Evolutionary conservation across 2,888 invertebrate genomes (phyloP).

Genomic region (Apodemia duryi): DNA sequence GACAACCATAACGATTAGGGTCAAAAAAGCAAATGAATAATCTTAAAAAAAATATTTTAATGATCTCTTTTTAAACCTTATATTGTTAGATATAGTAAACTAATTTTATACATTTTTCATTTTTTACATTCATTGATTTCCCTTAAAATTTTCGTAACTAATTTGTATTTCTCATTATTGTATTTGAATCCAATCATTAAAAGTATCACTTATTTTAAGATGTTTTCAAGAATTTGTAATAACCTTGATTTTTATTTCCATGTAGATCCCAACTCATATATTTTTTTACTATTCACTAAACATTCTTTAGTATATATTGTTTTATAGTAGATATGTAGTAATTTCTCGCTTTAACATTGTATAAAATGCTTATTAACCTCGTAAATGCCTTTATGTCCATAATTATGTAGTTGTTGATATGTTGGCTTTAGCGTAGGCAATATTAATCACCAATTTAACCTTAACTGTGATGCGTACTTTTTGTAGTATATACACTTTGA

Average conservation of each 20-base stretch:
- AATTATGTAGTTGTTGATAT: slow-evolving; percentile 32
- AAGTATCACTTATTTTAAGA: slow-evolving; percentile 8
- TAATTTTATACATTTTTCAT: background rate
- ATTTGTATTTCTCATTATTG: background rate
- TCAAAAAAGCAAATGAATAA: background rate
- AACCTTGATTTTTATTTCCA: background rate
- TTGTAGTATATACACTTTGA: slow-evolving; percentile 36
- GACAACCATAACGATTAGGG: background rate
- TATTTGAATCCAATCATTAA: background rate
- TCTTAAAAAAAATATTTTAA: background rate
- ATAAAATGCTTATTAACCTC: slow-evolving; percentile 21
- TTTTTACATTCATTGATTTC: background rate
- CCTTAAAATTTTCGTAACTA: background rate
- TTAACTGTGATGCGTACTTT: slow-evolving; percentile 75
- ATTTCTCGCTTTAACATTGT: slow-evolving; percentile 11
- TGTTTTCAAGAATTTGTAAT: slow-evolving; percentile 10
- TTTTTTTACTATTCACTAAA: background rate
- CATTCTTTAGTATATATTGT: slow-evolving; percentile 4
- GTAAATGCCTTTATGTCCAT: slow-evolving; percentile 6
- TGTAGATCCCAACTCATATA: slow-evolving; percentile 1
- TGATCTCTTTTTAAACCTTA: background rate
- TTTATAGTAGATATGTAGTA: slow-evolving; percentile 5
- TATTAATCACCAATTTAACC: slow-evolving; percentile 51
- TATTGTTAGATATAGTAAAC: background rate
- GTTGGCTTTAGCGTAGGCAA: slow-evolving; percentile 68